Evolutionary conservation across 2,797 vertebrate genomes (phyloP).

Genomic region (Xenentodon cancila): DNA sequence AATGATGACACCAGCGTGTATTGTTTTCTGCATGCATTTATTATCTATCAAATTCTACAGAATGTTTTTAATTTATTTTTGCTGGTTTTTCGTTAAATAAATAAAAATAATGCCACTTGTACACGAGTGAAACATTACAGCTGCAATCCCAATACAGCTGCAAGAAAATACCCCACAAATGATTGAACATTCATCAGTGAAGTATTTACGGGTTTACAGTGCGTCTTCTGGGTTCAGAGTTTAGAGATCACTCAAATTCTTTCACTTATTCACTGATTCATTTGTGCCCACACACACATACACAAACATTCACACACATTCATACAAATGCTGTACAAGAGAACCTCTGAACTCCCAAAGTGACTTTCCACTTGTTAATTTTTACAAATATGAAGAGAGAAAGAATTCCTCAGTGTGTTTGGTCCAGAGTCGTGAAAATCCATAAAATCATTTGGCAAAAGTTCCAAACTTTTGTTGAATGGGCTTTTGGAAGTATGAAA

Average conservation of each 20-base stretch:
- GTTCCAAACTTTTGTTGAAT: slow-evolving; percentile 17
- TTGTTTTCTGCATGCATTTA: slow-evolving; percentile 61
- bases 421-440: slow-evolving; percentile 39
- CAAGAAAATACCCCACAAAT: slow-evolving; percentile 20
- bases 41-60: slow-evolving; percentile 42
- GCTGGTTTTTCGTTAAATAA: slow-evolving; percentile 42
- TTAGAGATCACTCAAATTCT: neutral
- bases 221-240: slow-evolving; percentile 18
- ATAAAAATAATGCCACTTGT: slow-evolving; percentile 43
- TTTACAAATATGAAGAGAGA: slow-evolving; percentile 36
- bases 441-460: slow-evolving; percentile 57
- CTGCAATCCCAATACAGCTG: slow-evolving; percentile 15
- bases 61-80: slow-evolving; percentile 9
- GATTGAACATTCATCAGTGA: slow-evolving; percentile 7
- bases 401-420: slow-evolving; percentile 30
- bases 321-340: slow-evolving; percentile 14
- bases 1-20: slow-evolving; percentile 28
- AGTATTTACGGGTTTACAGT: slow-evolving; percentile 26
- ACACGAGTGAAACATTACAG: slow-evolving; percentile 42
- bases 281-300: slow-evolving; percentile 6
- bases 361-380: slow-evolving; percentile 31
- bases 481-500: slow-evolving; percentile 30
- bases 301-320: slow-evolving; percentile 13
- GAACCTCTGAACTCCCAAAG: neutral
- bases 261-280: slow-evolving; percentile 3